Conservation (phyloP, 2,113 vertebrate species). For the Oncorhynchus gorbuscha region DNA sequence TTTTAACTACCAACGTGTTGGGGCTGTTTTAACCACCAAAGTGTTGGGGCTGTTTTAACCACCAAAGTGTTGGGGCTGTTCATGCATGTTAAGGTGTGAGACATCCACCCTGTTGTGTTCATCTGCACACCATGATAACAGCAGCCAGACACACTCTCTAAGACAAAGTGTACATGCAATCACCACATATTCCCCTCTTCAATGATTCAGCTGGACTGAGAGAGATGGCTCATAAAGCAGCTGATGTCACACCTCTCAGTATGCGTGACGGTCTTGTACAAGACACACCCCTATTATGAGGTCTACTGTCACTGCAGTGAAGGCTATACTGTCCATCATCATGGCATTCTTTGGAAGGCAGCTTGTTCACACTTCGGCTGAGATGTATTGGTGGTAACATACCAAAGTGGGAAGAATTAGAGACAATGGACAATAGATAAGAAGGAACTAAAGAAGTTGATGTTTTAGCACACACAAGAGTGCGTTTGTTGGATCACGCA, state of each 20-base stretch:
- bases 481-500: too few relatives aligned
- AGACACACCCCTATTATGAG: slow-evolving; percentile 27
- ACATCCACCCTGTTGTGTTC: too few relatives aligned
- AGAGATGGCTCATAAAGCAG: neutral
- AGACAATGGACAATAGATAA: neutral
- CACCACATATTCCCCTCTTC: neutral
- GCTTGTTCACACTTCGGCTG: neutral
- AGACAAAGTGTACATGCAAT: neutral
- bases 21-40: too few relatives aligned
- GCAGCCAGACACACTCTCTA: neutral
- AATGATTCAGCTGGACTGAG: neutral
- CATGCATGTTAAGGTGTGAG: neutral
- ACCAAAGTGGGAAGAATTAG: neutral
- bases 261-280: neutral
- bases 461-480: neutral
- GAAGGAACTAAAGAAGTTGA: neutral
- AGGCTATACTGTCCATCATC: neutral
- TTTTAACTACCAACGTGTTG: too few relatives aligned
- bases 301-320: slow-evolving; percentile 6
- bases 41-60: too few relatives aligned
- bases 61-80: neutral
- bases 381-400: neutral
- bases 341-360: neutral
- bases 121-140: neutral
- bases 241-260: slow-evolving; percentile 15